These are phyloP conservation scores for Melanotaenia pygmaea DNA, from an alignment of 2,797 vertebrate genomes.

Conservation along the genomic window DNA sequence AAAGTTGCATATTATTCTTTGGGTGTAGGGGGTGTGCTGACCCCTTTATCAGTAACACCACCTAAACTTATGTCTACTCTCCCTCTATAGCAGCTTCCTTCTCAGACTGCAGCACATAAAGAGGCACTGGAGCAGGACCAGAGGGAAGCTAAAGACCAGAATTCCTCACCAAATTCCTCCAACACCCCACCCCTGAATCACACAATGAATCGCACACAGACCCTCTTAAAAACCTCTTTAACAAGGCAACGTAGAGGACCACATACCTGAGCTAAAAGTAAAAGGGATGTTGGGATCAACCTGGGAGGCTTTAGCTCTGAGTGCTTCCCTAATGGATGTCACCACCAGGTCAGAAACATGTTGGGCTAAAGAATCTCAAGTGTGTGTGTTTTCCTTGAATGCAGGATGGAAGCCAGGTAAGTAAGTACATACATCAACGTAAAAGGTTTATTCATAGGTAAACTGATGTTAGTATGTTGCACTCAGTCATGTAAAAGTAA, in stretches of 20 bases:
- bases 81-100: slow-evolving; percentile 20
- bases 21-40: not conserved
- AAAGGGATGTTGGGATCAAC: slow-evolving; percentile 54
- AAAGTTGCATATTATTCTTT: not conserved
- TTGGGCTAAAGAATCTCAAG: slow-evolving; percentile 17
- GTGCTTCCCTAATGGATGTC: slow-evolving; percentile 54
- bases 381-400: not conserved
- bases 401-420: not conserved
- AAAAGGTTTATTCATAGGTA: no score
- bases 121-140: slow-evolving; percentile 41
- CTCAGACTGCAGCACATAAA: slow-evolving; percentile 43
- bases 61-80: slow-evolving; percentile 4
- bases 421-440: no score
- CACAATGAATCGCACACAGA: slow-evolving; percentile 32
- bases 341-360: slow-evolving; percentile 44
- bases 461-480: no score
- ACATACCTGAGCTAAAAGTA: slow-evolving; percentile 67
- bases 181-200: slow-evolving; percentile 7
- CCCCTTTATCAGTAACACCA: not conserved
- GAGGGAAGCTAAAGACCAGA: slow-evolving; percentile 44
- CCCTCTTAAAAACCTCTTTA: slow-evolving; percentile 26
- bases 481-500: no score
- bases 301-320: slow-evolving; percentile 38
- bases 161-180: slow-evolving; percentile 23
- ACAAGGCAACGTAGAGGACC: slow-evolving; percentile 33